Evolutionary conservation across 2,113 vertebrate genomes (phyloP).

Genomic region (Dipodomys stephensi): DNA sequence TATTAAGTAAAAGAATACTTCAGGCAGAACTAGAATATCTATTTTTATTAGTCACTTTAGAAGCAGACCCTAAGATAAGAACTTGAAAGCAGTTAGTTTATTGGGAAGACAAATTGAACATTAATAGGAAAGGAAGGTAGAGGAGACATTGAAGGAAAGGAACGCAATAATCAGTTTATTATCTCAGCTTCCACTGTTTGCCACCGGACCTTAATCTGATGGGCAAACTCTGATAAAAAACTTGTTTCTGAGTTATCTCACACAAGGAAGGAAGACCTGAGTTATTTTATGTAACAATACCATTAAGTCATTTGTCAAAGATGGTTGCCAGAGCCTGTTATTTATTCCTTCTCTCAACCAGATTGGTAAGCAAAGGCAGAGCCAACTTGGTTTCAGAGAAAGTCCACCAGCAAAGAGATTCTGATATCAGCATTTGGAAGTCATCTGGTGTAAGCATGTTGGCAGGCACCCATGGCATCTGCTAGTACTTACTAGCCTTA

Average conservation of each 20-base stretch:
- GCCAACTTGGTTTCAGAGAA: neutral
- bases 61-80: neutral
- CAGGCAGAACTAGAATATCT: neutral
- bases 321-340: no score
- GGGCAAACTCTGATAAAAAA: neutral
- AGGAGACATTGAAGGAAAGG: neutral
- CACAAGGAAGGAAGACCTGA: neutral
- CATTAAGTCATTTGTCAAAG: neutral
- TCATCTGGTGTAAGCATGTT: neutral
- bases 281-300: neutral
- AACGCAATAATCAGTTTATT: neutral
- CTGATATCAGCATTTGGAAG: neutral
- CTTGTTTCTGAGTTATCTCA: neutral
- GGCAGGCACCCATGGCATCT: no score
- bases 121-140: neutral
- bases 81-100: neutral
- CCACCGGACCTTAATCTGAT: neutral
- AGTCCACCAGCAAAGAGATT: neutral
- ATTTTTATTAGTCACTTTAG: neutral
- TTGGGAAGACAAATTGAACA: neutral
- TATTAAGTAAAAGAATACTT: neutral
- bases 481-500: neutral
- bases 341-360: neutral
- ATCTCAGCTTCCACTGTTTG: neutral
- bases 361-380: neutral